Percentiles rank a stretch among this genome's conserved stretches.
These are phyloP conservation scores for Drosophila carrolli DNA, from an alignment of 1,140 invertebrate genomes.

Conservation along the genomic window DNA sequence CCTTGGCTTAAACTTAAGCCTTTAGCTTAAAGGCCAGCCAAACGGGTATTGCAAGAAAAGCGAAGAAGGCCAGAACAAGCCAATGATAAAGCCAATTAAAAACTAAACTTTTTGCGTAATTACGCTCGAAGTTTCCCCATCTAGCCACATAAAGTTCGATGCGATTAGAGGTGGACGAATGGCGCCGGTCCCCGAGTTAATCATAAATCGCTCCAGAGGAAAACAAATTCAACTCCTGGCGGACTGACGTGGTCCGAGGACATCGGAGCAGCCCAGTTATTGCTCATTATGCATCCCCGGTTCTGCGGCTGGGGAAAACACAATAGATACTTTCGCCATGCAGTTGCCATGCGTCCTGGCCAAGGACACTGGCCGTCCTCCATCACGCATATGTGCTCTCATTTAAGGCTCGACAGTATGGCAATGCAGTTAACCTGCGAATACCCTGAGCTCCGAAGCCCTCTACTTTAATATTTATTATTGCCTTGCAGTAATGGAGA, in stretches of 20 bases:
- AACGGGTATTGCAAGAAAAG: not conserved
- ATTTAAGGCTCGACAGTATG: constrained; percentile 17
- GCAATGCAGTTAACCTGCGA: constrained; percentile 15
- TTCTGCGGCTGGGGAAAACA: constrained; percentile 39
- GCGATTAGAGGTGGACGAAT: constrained; percentile 19
- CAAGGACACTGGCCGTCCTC: constrained; percentile 39
- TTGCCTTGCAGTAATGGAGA: constrained; percentile 6
- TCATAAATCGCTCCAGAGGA: constrained; percentile 32
- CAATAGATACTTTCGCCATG: constrained; percentile 37
- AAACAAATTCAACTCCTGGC: constrained; percentile 22
- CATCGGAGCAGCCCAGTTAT: constrained; percentile 35
- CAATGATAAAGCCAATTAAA: constrained; percentile 29
- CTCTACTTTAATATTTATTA: constrained; percentile 66
- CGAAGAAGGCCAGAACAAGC: not conserved
- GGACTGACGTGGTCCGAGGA: constrained; percentile 27
- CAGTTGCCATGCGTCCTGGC: constrained; percentile 41
- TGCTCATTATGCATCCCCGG: constrained; percentile 52
- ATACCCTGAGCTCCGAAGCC: constrained; percentile 26
- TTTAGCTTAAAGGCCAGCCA: constrained; percentile 28
- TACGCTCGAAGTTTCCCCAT: constrained; percentile 22
- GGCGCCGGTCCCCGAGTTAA: constrained; percentile 24
- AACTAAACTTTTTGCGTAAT: constrained; percentile 32
- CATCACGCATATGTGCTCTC: constrained; percentile 64
- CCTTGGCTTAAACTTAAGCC: constrained; percentile 45
- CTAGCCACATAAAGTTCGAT: constrained; percentile 38